phyloP scores from a whole-genome alignment of 2,888 invertebrate genomes.

The Hypomecis atomaria region DNA sequence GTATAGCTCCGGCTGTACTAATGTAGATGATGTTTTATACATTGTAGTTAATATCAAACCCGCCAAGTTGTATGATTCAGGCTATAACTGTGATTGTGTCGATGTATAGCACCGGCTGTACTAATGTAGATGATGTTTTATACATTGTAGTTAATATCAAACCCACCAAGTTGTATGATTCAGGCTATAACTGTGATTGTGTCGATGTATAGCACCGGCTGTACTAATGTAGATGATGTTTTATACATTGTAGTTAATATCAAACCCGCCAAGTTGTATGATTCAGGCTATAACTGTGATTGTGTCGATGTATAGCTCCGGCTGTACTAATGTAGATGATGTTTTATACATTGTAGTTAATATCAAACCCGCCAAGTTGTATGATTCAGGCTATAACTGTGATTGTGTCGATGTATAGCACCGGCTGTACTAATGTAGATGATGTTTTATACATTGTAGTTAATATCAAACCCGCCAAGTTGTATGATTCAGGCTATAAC shows the following conservation, averaged over 20 bases:
- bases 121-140: not conserved
- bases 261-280: no score
- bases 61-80: no score
- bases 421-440: not conserved
- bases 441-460: no score
- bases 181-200: not conserved
- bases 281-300: not conserved
- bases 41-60: no score
- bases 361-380: no score
- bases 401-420: not conserved
- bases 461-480: no score
- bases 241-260: no score
- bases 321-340: not conserved
- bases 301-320: not conserved
- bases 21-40: slow-evolving; percentile 1
- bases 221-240: not conserved
- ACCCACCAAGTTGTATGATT: no score
- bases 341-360: no score
- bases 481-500: not conserved
- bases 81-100: not conserved
- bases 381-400: not conserved
- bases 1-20: not conserved
- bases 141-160: no score
- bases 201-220: not conserved
- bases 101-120: not conserved